These are phyloP conservation scores for Tautogolabrus adspersus DNA, from an alignment of 2,113 vertebrate genomes.

Conservation along the genomic window DNA sequence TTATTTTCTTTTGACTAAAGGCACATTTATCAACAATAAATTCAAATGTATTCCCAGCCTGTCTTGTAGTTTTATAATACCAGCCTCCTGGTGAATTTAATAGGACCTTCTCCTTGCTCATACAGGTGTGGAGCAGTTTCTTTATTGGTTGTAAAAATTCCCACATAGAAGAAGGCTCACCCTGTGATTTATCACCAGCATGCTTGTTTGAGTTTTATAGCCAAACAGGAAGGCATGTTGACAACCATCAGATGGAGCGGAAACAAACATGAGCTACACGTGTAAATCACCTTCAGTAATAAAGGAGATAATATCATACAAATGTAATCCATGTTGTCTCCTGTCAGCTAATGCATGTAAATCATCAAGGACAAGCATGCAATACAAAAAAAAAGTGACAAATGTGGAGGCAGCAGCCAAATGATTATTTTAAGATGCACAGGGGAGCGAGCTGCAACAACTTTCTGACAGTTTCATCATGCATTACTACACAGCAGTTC, in stretches of 20 bases:
- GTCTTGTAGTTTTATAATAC: conserved; percentile 23
- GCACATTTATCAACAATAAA: conserved; percentile 10
- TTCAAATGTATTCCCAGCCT: conserved; percentile 19
- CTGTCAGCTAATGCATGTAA: conserved; percentile 71
- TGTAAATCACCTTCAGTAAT: conserved; percentile 71
- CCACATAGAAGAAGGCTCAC: neutral
- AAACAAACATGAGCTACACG: conserved; percentile 52
- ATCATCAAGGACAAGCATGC: conserved; percentile 52
- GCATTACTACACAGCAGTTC: conserved; percentile 79
- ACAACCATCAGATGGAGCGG: conserved; percentile 59
- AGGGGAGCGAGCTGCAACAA: conserved; percentile 74
- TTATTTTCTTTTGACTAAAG: neutral
- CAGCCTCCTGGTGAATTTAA: conserved; percentile 31
- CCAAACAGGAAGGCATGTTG: conserved; percentile 22
- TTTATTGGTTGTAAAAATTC: conserved; percentile 32
- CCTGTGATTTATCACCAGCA: neutral
- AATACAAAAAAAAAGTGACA: conserved; percentile 56
- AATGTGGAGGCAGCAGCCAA: conserved; percentile 68
- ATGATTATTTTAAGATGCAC: conserved; percentile 83
- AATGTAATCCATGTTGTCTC: conserved; percentile 68
- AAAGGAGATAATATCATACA: conserved; percentile 61
- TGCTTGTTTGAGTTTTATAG: neutral
- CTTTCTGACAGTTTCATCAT: conserved; percentile 88
- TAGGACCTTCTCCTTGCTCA: conserved; percentile 11
- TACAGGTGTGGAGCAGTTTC: conserved; percentile 2